Percentiles rank a stretch among this genome's conserved stretches.
phyloP scores from a whole-genome alignment of 2,797 vertebrate species.

The Manis javanica region DNA sequence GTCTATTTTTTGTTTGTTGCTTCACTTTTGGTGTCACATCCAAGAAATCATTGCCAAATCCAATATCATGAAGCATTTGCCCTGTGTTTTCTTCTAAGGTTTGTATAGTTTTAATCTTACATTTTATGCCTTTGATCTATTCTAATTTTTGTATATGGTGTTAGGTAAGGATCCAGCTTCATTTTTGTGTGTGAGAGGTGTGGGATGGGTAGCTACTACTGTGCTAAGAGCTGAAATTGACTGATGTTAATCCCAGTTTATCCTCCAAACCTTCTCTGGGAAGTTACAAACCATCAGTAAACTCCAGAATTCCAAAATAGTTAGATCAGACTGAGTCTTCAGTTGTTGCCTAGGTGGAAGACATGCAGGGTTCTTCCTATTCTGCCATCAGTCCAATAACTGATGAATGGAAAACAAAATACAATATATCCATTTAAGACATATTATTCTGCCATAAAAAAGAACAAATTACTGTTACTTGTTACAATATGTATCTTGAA shows the following conservation, averaged over 20 bases:
- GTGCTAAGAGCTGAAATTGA: not conserved
- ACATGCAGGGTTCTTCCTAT: not conserved
- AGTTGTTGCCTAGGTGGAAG: not conserved
- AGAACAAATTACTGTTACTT: not conserved
- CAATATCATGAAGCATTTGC: not conserved
- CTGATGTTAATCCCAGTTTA: not conserved
- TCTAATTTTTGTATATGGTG: not conserved
- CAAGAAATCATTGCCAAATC: not conserved
- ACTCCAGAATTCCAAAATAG: not conserved
- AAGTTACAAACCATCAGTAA: not conserved
- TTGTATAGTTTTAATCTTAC: not conserved
- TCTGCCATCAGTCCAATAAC: not conserved
- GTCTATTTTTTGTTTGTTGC: not conserved
- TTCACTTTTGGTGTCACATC: not conserved
- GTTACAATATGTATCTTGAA: not conserved
- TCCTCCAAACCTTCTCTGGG: not conserved
- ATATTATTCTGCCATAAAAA: slow-evolving; percentile 13
- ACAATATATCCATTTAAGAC: not conserved
- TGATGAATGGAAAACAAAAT: slow-evolving; percentile 4
- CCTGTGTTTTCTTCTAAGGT: not conserved
- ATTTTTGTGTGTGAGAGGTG: not conserved
- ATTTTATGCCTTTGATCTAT: not conserved
- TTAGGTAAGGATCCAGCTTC: not conserved
- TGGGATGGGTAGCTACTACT: not conserved
- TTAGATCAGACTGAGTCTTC: not conserved